Base-by-base conservation (phyloP, 2,888 invertebrate species). In the Patella ulyssiponensis region DNA sequence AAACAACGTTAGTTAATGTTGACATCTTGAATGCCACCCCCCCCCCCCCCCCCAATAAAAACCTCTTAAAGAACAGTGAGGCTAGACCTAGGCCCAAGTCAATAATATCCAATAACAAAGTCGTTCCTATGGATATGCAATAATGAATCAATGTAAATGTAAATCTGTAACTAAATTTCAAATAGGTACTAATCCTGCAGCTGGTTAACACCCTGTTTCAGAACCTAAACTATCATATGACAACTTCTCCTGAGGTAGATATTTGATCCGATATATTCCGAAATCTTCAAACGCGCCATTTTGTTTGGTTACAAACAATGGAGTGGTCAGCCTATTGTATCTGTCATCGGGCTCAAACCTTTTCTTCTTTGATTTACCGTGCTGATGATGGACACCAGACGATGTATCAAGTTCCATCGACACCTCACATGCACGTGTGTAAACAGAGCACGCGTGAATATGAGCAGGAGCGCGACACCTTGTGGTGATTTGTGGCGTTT, bases 401-500 rank as follows among this genome's bases (percentile, higher is more conserved):
- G 23, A 23, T 64, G 64, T 64, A 64, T 64, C 64, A 23, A 64
- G 64, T 64, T 64, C 64, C 64, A 23, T 11, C 64, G 20, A 64
- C 64, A 23, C 64, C 64, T 23, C 20, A 9, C 14, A 20, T 64
- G 64, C 64, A 64, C 64, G 64, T 64, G 64, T 64, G 23, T 64
- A 64, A 64, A 64, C 64, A 64, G 23, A 23, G 64, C 64, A 64
- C 64, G 23, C 64, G 64, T 64, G 64, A 64, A 64, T 23, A 5
- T 64, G 23, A 64, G 64, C 64, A 23, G 23, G 12, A 64, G 64
- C 44, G 44, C 64, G 64, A 64, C 64, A 64, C 64, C 64, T 64
- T 64, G 20, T 23, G 64, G 64, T 64, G 23, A 64, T 64, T 64
- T 64, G 64, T 64, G 64, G 23, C 20, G 64, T 64, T 64, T 64